Evolutionary conservation across 2,888 invertebrate genomes (phyloP).

Genomic region (Megalurothrips usitatus): DNA sequence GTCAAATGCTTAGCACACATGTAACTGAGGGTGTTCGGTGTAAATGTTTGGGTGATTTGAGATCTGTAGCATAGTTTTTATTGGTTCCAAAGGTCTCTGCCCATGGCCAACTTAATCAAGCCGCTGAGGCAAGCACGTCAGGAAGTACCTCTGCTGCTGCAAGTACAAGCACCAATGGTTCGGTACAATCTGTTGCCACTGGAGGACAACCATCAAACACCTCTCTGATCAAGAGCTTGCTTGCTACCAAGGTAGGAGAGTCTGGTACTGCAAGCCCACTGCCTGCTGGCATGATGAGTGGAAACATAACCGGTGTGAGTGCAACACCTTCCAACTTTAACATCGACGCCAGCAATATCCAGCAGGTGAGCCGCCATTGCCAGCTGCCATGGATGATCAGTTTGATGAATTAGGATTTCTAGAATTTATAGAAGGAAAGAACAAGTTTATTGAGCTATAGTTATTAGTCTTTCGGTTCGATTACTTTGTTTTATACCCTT

Average conservation of each 20-base stretch:
- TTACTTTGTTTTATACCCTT: no score
- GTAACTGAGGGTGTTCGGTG: constrained; percentile 30
- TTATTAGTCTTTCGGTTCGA: no score
- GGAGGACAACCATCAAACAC: constrained; percentile 46
- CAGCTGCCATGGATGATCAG: background rate
- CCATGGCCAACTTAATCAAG: constrained; percentile 60
- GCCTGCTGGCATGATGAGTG: constrained; percentile 42
- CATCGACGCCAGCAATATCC: constrained; percentile 9
- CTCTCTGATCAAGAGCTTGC: constrained; percentile 85
- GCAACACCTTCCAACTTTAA: background rate
- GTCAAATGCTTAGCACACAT: background rate
- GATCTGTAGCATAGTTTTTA: constrained; percentile 29
- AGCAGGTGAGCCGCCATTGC: constrained; percentile 14
- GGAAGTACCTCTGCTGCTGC: constrained; percentile 34
- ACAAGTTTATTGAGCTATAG: no score
- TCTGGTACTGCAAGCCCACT: constrained; percentile 46
- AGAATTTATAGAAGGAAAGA: no score
- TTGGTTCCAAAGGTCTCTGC: constrained; percentile 50
- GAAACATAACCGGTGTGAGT: constrained; percentile 6
- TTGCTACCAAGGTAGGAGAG: constrained; percentile 87
- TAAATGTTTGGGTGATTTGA: background rate
- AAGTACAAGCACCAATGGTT: constrained; percentile 29
- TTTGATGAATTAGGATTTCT: no score
- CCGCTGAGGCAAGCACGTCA: constrained; percentile 40
- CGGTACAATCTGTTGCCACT: constrained; percentile 23